These are phyloP conservation scores for Eulemur rufifrons DNA, from an alignment of 2,113 vertebrate genomes.

Conservation along the genomic window DNA sequence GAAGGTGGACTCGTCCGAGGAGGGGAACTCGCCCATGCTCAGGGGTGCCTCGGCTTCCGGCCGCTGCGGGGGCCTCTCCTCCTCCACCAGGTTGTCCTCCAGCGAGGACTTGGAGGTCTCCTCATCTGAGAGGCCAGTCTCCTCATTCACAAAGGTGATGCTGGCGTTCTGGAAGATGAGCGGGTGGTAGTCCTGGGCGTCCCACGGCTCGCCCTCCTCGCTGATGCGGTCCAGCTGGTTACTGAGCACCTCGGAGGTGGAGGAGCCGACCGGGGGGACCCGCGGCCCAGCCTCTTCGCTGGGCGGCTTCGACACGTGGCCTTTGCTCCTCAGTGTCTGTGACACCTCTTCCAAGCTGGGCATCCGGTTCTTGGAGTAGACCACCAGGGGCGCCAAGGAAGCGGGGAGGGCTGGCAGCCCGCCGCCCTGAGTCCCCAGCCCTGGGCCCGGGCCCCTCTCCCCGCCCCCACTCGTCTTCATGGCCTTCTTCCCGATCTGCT, in stretches of 20 bases:
- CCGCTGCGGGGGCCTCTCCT: conserved; percentile 75
- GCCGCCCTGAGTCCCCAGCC: conserved; percentile 83
- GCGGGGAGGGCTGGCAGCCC: conserved; percentile 84
- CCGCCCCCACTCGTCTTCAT: conserved; percentile 71
- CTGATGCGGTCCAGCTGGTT: conserved; percentile 96
- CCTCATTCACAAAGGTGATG: conserved; percentile 91
- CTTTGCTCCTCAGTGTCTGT: conserved; percentile 83
- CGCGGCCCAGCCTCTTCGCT: conserved; percentile 68
- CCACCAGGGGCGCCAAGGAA: conserved; percentile 82
- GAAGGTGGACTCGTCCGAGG: conserved; percentile 91
- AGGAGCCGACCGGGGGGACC: conserved; percentile 73
- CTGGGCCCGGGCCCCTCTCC: conserved; percentile 82
- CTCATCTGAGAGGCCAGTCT: conserved; percentile 84
- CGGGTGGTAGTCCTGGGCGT: conserved; percentile 90
- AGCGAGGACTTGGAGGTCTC: conserved; percentile 92
- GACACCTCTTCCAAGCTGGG: conserved; percentile 89
- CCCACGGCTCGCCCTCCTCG: conserved; percentile 89
- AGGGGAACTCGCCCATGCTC: conserved; percentile 86
- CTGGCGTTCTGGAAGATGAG: conserved; percentile 91
- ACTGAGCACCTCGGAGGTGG: conserved; percentile 81
- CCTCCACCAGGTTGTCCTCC: conserved; percentile 90
- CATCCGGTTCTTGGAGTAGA: conserved; percentile 91
- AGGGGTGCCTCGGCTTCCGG: conserved; percentile 77
- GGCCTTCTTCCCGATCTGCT: conserved; percentile 93
- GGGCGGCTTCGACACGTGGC: conserved; percentile 84